Evolutionary conservation across 2,797 vertebrate species (phyloP).

Genomic region (Pseudotriccus pelzelni): DNA sequence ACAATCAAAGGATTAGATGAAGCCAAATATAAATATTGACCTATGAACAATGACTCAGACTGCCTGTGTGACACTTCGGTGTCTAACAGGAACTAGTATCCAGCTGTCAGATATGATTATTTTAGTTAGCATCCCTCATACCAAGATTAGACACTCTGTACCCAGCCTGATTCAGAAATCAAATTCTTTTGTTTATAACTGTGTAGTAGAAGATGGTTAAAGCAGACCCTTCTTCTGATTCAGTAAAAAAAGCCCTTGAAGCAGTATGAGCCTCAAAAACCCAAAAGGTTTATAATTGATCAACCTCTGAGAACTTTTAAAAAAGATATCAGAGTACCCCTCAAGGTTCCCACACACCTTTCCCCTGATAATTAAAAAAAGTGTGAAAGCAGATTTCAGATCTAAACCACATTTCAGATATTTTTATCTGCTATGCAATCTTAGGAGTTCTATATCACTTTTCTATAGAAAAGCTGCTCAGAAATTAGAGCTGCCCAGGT

Average conservation of each 20-base stretch:
- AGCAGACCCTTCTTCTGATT: not conserved
- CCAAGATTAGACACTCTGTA: not conserved
- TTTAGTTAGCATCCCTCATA: not conserved
- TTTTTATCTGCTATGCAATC: not conserved
- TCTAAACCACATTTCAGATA: not conserved
- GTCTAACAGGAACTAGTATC: not conserved
- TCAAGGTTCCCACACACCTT: not conserved
- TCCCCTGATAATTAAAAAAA: not conserved
- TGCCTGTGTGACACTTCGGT: not conserved
- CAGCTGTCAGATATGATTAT: conserved; percentile 6
- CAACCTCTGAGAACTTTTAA: not conserved
- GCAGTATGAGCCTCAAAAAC: not conserved
- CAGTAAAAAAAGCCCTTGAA: not conserved
- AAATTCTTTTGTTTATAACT: not conserved
- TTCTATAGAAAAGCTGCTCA: not conserved
- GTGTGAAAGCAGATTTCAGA: not conserved
- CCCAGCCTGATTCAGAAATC: not conserved
- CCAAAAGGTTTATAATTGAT: not conserved
- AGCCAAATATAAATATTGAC: conserved; percentile 3
- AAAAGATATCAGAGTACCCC: not conserved
- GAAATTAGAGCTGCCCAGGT: not conserved
- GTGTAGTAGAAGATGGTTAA: not conserved
- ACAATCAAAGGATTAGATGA: not conserved
- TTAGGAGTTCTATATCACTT: not conserved
- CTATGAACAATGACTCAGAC: not conserved